Evolutionary conservation across 2,113 vertebrate genomes (phyloP), one percentile per base, ranked within the genome.

Genomic region (Rhodinocichla rosea): DNA sequence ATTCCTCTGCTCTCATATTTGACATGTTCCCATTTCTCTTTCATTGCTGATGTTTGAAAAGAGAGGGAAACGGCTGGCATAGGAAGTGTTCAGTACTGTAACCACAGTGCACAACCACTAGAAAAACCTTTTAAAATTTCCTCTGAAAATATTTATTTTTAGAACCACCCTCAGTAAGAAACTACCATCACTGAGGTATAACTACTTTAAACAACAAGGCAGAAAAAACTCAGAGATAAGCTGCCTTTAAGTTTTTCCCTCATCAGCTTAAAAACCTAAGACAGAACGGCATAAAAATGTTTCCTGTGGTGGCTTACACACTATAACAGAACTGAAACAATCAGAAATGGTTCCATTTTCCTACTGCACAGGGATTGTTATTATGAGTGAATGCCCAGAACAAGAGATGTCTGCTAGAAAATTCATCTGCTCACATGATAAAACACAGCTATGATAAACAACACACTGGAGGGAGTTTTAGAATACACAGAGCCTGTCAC

Each of bases 111-210:
- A 73, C 56, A 82, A 12, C 3, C 12, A 45, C 24, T 23, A 52
- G 39, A 50, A 93, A 87, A 84, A 28, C 3, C 28, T 14, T 53
- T n/a, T 16, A 0, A 56, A 47, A 44, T 67, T 74, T 81, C 24
- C n/a, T 39, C 49, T 33, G 8, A 78, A 56, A 75, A 78, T 1
- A 74, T 47, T 52, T 1, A 9, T 32, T 83, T 90, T 88, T 65
- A 94, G 40, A 83, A 49, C 17, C 22, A 60, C 4, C 6, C 39
- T n/a, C 28, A 35, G 1, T 6, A 52, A 59, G 40, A 49, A 83
- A 39, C 4, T 6, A 17, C 0, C 1, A 9, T 52, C 13, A 68
- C 7, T 50, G 39, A 70, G 26, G 14, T 22, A 24, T 5, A 15
- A 78, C 23, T 92, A 74, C 22, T 91, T 55, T 44, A 63, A 89